Evolutionary conservation across 2,113 vertebrate species (phyloP).

Genomic region (Sylvia atricapilla): DNA sequence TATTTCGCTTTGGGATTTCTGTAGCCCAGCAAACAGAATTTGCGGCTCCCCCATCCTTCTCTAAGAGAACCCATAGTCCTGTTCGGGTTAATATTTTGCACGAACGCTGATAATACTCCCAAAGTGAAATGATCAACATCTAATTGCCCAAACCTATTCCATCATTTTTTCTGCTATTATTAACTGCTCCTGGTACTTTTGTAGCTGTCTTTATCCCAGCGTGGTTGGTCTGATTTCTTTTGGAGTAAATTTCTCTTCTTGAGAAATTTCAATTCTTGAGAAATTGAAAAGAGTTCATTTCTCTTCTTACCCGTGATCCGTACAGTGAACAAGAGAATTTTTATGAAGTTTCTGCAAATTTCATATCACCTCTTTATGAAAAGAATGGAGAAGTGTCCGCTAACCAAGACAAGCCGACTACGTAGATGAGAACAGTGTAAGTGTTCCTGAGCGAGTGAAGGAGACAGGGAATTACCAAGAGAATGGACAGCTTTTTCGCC

Average conservation of each 20-base stretch:
- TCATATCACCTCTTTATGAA: background rate
- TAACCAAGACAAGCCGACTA: background rate
- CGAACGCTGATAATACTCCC: background rate
- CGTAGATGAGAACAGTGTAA: background rate
- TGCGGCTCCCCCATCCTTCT: fast-evolving
- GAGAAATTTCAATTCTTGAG: too few species aligned
- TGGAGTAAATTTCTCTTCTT: too few species aligned
- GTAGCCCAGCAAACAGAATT: background rate
- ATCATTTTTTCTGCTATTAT: background rate
- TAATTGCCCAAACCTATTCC: background rate
- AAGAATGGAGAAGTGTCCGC: background rate
- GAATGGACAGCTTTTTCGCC: background rate
- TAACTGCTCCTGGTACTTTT: background rate
- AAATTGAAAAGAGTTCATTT: too few species aligned
- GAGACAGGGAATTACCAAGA: background rate
- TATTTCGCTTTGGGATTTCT: background rate
- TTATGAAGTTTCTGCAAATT: background rate
- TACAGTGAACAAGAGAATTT: background rate
- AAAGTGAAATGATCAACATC: background rate
- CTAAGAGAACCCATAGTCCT: background rate
- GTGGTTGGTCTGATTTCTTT: background rate
- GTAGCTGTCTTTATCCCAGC: background rate
- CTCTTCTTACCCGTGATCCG: background rate
- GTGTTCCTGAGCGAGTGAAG: background rate
- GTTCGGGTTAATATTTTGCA: background rate